Percentiles rank a stretch among this genome's conserved stretches.
phyloP scores from a whole-genome alignment of 2,113 vertebrate species.

The Hippolais icterina region DNA sequence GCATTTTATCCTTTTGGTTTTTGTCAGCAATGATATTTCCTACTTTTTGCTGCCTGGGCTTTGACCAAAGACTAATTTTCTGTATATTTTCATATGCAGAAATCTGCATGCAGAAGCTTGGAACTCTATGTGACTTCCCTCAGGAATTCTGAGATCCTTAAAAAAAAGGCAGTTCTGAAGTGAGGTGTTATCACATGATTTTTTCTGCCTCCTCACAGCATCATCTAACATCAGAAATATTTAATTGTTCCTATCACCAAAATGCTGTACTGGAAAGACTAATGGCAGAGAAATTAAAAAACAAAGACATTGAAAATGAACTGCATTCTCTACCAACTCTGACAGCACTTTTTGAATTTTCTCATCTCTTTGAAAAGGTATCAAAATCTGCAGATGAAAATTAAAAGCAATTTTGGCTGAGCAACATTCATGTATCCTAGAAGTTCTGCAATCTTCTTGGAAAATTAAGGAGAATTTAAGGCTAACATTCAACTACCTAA shows the following conservation, averaged over 20 bases:
- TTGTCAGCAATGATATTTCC: not conserved
- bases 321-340: not conserved
- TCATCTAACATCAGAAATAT: not conserved
- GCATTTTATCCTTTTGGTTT: not conserved
- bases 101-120: not conserved
- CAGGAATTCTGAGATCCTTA: not conserved
- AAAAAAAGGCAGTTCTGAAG: not conserved
- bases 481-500: not conserved
- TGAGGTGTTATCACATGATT: not conserved
- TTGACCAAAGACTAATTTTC: not conserved
- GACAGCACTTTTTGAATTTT: not conserved
- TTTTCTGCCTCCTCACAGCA: fast-evolving
- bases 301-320: not conserved
- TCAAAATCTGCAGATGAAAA: not conserved
- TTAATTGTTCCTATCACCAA: not conserved
- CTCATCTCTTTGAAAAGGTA: not conserved
- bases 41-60: not conserved
- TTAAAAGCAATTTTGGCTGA: not conserved
- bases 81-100: not conserved
- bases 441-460: not conserved
- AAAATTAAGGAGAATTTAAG: not conserved
- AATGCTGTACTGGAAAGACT: not conserved
- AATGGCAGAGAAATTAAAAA: not conserved
- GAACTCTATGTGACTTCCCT: not conserved
- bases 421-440: not conserved